phyloP scores from a whole-genome alignment of 2,797 vertebrate species.

The Bovichtus variegatus region DNA sequence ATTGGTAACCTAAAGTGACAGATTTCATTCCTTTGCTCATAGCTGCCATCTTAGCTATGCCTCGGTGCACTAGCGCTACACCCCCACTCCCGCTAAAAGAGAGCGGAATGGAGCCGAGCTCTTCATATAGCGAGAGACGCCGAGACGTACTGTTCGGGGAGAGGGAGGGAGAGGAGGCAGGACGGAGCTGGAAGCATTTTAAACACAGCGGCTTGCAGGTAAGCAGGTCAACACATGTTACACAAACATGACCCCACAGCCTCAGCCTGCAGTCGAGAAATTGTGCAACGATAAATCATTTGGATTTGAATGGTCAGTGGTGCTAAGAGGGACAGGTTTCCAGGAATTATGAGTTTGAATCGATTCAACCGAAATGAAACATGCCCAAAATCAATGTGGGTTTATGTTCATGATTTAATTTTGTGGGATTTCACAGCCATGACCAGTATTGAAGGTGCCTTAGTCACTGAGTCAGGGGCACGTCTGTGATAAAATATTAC shows the following conservation, averaged over 20 bases:
- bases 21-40: slow-evolving; percentile 80
- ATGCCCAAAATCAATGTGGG: slow-evolving; percentile 61
- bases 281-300: slow-evolving; percentile 31
- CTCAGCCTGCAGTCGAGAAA: slow-evolving; percentile 17
- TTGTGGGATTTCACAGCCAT: slow-evolving; percentile 44
- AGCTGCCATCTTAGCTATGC: slow-evolving; percentile 82
- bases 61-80: slow-evolving; percentile 57
- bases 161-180: slow-evolving; percentile 13
- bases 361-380: slow-evolving; percentile 63
- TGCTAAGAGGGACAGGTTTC: slow-evolving; percentile 26
- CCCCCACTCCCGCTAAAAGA: slow-evolving; percentile 50
- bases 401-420: slow-evolving; percentile 60
- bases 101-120: slow-evolving; percentile 53
- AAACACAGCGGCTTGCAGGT: slow-evolving; percentile 33
- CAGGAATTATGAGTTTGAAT: slow-evolving; percentile 44
- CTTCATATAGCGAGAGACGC: slow-evolving; percentile 51
- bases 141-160: not conserved
- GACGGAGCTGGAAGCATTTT: slow-evolving; percentile 32
- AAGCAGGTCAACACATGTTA: slow-evolving; percentile 43
- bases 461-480: slow-evolving; percentile 30
- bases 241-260: slow-evolving; percentile 6
- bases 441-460: slow-evolving; percentile 36
- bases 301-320: slow-evolving; percentile 24
- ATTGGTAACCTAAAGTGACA: slow-evolving; percentile 80
- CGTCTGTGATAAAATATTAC: slow-evolving; percentile 24